A percentile compares a stretch with the other conserved stretches of the same genome.
These are phyloP conservation scores for Gila robusta DNA, from an alignment of 2,797 vertebrate species.

Conservation along the genomic window DNA sequence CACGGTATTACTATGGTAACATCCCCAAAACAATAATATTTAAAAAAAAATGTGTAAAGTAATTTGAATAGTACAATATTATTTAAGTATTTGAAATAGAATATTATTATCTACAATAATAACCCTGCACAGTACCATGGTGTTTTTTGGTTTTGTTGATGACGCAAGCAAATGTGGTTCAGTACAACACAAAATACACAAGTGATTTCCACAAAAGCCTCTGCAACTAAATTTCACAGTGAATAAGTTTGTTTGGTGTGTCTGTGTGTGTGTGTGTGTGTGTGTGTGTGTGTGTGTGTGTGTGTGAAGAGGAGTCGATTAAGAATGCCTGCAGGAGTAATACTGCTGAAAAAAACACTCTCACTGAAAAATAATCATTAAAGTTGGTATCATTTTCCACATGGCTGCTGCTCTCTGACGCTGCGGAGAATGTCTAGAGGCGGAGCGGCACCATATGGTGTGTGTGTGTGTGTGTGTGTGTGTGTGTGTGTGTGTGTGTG, in stretches of 20 bases:
- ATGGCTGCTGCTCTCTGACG: slow-evolving; percentile 32
- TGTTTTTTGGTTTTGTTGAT: not conserved
- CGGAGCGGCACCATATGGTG: slow-evolving; percentile 47
- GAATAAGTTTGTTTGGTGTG: slow-evolving; percentile 26
- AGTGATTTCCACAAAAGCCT: slow-evolving; percentile 21
- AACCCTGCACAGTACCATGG: not conserved
- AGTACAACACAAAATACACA: not conserved
- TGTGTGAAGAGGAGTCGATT: slow-evolving; percentile 34
- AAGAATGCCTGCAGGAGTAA: slow-evolving; percentile 42
- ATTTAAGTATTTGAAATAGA: not conserved
- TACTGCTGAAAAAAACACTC: slow-evolving; percentile 24
- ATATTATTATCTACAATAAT: not conserved
- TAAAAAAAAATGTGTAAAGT: not conserved
- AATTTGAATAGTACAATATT: not conserved
- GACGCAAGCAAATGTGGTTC: not conserved
- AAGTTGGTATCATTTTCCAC: slow-evolving; percentile 47
- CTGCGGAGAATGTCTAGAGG: slow-evolving; percentile 34
- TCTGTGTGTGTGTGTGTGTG: no score
- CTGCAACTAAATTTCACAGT: slow-evolving; percentile 4
- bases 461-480: slow-evolving; percentile 9
- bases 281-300: not conserved
- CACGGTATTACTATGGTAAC: not conserved
- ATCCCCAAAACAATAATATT: not conserved
- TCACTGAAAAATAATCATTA: slow-evolving; percentile 40
- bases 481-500: slow-evolving; percentile 7